Conservation (phyloP, 1,140 invertebrate species). For the Aphis craccivora region DNA sequence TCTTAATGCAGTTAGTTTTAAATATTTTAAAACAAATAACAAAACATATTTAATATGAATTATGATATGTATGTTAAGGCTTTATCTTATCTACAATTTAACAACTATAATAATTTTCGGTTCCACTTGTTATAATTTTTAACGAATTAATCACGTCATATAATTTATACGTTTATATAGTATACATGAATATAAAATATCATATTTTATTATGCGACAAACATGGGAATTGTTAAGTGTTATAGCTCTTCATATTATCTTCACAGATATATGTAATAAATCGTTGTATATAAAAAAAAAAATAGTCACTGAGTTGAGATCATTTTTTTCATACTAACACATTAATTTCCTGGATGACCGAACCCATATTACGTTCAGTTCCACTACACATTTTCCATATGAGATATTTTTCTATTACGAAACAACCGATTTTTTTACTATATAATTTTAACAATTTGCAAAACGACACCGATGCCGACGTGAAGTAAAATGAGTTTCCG, state of each 20-base stretch:
- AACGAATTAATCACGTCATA: background rate
- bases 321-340: background rate
- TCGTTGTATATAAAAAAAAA: background rate
- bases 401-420: background rate
- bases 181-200: background rate
- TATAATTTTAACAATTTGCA: conserved; percentile 25
- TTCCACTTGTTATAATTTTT: background rate
- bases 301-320: background rate
- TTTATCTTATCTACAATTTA: background rate
- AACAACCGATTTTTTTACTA: background rate
- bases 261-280: background rate
- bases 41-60: background rate
- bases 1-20: background rate
- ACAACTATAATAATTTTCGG: background rate
- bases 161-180: background rate
- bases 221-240: conserved; percentile 8
- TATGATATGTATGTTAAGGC: background rate
- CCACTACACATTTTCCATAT: background rate
- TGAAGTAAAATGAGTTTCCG: background rate
- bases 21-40: background rate
- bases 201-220: background rate
- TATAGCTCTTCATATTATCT: background rate
- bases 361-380: conserved; percentile 26
- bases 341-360: conserved; percentile 49
- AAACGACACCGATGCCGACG: background rate